Evolutionary conservation across 2,888 invertebrate genomes (phyloP).

Genomic region (Troides helena): DNA sequence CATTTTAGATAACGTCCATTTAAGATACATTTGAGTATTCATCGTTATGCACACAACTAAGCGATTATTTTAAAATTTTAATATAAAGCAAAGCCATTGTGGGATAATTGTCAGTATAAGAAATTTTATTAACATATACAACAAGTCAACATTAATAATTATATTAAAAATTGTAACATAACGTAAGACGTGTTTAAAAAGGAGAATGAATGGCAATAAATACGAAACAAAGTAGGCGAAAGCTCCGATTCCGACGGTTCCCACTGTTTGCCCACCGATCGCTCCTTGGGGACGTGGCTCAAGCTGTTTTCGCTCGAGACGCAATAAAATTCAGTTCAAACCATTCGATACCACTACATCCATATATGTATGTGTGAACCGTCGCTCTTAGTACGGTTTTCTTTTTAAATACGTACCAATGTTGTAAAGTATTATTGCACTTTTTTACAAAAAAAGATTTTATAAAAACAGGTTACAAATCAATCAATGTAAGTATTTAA

Average conservation of each 20-base stretch:
- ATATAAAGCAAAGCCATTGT: too few relatives aligned
- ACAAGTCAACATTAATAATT: neutral
- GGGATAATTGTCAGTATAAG: too few relatives aligned
- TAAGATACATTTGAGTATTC: too few relatives aligned
- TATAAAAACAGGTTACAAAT: neutral
- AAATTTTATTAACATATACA: too few relatives aligned
- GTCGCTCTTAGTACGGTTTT: neutral
- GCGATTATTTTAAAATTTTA: too few relatives aligned
- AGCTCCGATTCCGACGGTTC: constrained; percentile 42
- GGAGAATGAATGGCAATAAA: constrained; percentile 33
- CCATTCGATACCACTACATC: constrained; percentile 3
- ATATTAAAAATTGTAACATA: neutral
- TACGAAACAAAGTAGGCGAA: constrained; percentile 42
- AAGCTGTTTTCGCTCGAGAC: constrained; percentile 54
- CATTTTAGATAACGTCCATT: too few relatives aligned
- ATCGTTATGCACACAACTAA: too few relatives aligned
- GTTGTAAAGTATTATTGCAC: neutral
- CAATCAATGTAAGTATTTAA: too few relatives aligned
- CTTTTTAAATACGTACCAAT: neutral
- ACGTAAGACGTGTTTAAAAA: constrained; percentile 28
- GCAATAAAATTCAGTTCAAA: constrained; percentile 62
- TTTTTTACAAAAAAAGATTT: neutral
- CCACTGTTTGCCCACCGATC: constrained; percentile 71
- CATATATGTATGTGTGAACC: neutral
- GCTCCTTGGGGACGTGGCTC: constrained; percentile 68